Evolutionary conservation across 2,888 invertebrate species (phyloP).

Genomic region (Palloptera scutellata): DNA sequence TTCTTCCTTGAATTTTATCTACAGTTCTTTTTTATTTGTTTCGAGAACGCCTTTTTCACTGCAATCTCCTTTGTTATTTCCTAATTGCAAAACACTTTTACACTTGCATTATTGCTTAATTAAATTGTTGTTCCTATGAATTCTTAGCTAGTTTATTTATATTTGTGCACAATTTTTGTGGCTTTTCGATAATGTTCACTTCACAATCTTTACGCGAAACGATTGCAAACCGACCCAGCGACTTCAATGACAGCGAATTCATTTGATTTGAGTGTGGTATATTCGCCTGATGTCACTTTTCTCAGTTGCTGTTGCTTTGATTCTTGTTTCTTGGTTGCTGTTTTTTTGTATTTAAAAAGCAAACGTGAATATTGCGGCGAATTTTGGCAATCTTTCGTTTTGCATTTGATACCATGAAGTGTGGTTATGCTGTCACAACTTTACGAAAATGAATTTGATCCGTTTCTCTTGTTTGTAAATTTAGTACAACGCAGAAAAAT

Average conservation of each 20-base stretch:
- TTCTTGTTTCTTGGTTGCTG: constrained; percentile 16
- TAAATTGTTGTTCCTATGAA: constrained; percentile 3
- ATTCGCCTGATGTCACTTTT: constrained; percentile 10
- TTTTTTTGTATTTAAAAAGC: background rate
- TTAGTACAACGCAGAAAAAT: no score
- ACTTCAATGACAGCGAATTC: constrained; percentile 28
- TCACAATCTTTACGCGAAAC: no score
- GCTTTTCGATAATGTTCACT: background rate
- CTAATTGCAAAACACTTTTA: background rate
- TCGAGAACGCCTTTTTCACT: no score
- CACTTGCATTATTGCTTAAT: background rate
- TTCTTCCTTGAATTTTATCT: no score
- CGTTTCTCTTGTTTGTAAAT: no score
- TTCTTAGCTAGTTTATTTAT: constrained; percentile 5
- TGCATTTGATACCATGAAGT: background rate
- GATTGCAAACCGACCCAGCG: background rate
- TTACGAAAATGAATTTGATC: no score
- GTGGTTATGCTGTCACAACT: background rate
- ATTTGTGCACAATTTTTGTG: constrained; percentile 27
- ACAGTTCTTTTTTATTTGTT: no score
- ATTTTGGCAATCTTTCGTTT: background rate
- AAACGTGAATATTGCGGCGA: background rate
- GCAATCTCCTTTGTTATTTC: no score
- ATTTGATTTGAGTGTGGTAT: background rate
- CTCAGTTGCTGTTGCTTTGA: background rate